Evolutionary conservation across 2,797 vertebrate species (phyloP), one percentile per base, ranked within the genome.

Genomic region (Spheniscus humboldti): DNA sequence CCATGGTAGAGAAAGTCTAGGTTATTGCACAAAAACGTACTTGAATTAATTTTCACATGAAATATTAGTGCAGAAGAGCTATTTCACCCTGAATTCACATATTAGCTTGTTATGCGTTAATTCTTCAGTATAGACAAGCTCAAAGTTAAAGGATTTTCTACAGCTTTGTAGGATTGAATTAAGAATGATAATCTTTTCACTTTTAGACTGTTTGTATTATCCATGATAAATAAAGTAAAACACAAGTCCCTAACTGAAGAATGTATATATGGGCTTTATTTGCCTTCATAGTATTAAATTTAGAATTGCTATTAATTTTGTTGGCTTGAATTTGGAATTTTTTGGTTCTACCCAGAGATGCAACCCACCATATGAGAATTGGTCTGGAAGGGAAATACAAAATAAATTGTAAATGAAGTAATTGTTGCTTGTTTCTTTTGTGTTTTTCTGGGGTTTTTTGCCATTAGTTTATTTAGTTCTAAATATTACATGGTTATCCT

Each of bases 21-120:
- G 33, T 83, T 95, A 79, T 55, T 90, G 75, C 48, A 78, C 37
- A 90, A 64, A 90, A 90, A 1, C n/a, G 41, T 43, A 41, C 64
- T 73, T 94, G 81, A 80, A 95, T 94, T 91, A 88, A 92, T 96
- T 95, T 84, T 94, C 90, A 90, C n/a, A 30, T 83, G 69, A 37
- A 35, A 27, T 68, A 45, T 57, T 64, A 71, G 72, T 80, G 68
- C 39, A 67, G 78, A 74, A 90, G 64, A 86, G n/a, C 31, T 90
- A 27, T 78, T 93, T 95, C 60, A 92, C 75, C 41, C 88, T 83
- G 39, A 67, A 77, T 88, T 96, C 56, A 71, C 37, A n/a, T 92
- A 45, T 74, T 76, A 25, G 63, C 63, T 91, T 82, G 8, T 78
- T 83, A 63, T 20, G 5, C 68, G 57, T 59, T 90, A 79, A 45